phyloP scores from a whole-genome alignment of 2,888 invertebrate genomes.

The Pandemis corylana region DNA sequence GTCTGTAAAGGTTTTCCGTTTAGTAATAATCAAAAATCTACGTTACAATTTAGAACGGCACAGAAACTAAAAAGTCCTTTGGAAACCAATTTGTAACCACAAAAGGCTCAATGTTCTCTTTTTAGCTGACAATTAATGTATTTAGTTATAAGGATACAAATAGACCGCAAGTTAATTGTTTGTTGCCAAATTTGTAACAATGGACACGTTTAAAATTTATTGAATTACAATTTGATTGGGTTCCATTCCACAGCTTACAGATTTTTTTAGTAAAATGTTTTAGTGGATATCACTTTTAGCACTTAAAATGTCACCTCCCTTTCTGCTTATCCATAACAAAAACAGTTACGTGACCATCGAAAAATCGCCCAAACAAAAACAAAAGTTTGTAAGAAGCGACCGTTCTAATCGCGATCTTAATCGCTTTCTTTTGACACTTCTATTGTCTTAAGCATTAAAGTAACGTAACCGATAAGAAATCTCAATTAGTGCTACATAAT shows the following conservation, averaged over 20 bases:
- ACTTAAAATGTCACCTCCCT: background rate
- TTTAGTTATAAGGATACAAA: background rate
- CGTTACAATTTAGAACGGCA: background rate
- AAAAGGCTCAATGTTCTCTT: background rate
- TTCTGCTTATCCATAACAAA: background rate
- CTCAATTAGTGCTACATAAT: slow-evolving; percentile 31
- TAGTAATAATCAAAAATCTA: background rate
- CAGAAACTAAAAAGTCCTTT: background rate
- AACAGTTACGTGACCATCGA: slow-evolving; percentile 17
- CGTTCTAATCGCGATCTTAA: slow-evolving; percentile 36
- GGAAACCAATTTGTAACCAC: background rate
- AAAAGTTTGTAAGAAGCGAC: slow-evolving; percentile 24
- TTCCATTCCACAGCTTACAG: background rate
- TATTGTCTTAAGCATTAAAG: slow-evolving; percentile 25
- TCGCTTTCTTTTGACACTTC: slow-evolving; percentile 40
- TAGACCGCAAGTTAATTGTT: background rate
- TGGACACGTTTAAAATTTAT: background rate
- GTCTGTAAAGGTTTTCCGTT: no score
- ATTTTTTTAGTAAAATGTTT: background rate
- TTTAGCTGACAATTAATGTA: background rate
- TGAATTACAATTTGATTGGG: background rate
- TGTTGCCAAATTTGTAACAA: background rate
- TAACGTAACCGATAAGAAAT: slow-evolving; percentile 37
- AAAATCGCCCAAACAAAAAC: slow-evolving; percentile 17
- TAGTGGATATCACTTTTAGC: background rate